phyloP scores from a whole-genome alignment of 1,140 invertebrate genomes.

The Marisa cornuarietis region DNA sequence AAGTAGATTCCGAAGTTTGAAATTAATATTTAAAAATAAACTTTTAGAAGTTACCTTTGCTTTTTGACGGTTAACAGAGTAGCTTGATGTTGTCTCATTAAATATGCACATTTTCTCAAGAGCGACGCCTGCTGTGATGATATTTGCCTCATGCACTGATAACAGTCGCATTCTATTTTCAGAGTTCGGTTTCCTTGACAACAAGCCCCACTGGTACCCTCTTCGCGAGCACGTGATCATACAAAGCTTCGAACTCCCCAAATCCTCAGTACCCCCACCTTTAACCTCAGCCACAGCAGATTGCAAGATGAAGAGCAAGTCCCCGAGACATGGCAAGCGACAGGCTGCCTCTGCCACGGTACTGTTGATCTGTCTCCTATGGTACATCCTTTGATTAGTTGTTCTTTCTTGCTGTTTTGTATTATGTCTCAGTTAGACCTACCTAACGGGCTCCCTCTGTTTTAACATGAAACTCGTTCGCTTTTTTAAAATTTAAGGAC shows the following conservation, averaged over 20 bases:
- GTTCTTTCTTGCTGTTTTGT: neutral
- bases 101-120: no score
- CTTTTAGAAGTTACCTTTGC: no score
- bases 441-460: neutral
- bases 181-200: conserved; percentile 69
- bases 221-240: conserved; percentile 61
- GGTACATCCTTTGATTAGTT: neutral
- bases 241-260: conserved; percentile 55
- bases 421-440: neutral
- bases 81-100: no score
- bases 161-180: neutral
- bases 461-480: neutral
- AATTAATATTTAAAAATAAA: no score
- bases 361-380: neutral
- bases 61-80: no score
- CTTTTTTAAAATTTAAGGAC: no score
- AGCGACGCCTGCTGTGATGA: no score
- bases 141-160: no score
- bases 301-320: conserved; percentile 20
- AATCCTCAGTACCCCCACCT: conserved; percentile 55
- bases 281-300: conserved; percentile 47
- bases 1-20: no score
- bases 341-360: conserved; percentile 25
- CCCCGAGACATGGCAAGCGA: conserved; percentile 29
- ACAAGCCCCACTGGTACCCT: conserved; percentile 70